A percentile compares a stretch with the other conserved stretches of the same genome.
Conservation (phyloP, 2,888 invertebrate species). For the Ypsolopha sequella region DNA sequence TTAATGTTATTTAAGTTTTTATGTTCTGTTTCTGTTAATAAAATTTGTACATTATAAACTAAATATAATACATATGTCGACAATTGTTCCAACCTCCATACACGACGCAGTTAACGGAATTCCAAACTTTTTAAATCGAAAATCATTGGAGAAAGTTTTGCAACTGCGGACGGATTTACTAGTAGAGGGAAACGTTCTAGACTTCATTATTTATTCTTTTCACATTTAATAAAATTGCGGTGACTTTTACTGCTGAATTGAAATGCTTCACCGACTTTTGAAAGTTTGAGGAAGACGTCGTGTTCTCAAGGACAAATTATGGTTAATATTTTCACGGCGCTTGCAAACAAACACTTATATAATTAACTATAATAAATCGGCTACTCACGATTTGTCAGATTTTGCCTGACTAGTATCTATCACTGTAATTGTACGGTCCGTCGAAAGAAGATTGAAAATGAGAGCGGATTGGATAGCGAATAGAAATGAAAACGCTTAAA, state of each 20-base stretch:
- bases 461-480: too few relatives aligned
- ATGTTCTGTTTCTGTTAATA: too few relatives aligned
- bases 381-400: too few relatives aligned
- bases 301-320: neutral
- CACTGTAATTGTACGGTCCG: too few relatives aligned
- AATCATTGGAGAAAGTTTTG: slow-evolving; percentile 9
- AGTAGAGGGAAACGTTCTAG: neutral
- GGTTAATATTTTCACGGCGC: neutral
- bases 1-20: too few relatives aligned
- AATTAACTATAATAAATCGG: too few relatives aligned
- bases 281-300: neutral
- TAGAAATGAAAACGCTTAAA: too few relatives aligned
- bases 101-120: slow-evolving; percentile 9
- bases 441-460: too few relatives aligned
- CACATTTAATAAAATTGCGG: neutral
- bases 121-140: slow-evolving; percentile 12
- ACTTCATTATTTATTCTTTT: neutral
- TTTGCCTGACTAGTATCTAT: too few relatives aligned
- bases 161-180: neutral
- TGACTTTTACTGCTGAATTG: neutral
- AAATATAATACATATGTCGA: too few relatives aligned
- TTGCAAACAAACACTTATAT: neutral
- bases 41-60: too few relatives aligned
- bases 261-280: neutral
- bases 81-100: neutral